Conservation (phyloP, 2,888 invertebrate genomes). For the Cephus nigrinus region DNA sequence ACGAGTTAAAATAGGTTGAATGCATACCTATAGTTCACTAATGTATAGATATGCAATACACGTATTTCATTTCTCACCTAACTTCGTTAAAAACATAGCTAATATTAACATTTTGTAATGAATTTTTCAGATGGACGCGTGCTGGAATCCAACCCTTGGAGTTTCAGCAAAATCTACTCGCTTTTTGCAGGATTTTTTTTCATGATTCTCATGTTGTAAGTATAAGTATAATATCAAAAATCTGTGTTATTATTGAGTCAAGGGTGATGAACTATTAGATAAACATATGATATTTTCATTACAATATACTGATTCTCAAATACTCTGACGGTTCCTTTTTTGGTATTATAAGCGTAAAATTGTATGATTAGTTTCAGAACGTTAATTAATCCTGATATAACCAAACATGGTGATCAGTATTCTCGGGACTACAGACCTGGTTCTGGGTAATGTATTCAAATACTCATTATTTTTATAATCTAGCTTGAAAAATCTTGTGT, state of each 20-base stretch:
- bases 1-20: too few relatives aligned
- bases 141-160: constrained; percentile 34
- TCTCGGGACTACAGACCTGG: constrained; percentile 43
- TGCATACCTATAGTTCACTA: too few relatives aligned
- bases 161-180: constrained; percentile 33
- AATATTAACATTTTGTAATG: not conserved
- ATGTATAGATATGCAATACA: too few relatives aligned
- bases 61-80: too few relatives aligned
- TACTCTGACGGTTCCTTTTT: not conserved
- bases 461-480: not conserved
- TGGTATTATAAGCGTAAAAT: too few relatives aligned
- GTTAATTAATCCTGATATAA: constrained; percentile 38
- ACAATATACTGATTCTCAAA: too few relatives aligned
- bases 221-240: constrained; percentile 7
- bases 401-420: constrained; percentile 30
- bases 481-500: not conserved
- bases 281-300: too few relatives aligned
- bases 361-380: constrained; percentile 44
- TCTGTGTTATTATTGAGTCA: not conserved
- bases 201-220: constrained; percentile 49
- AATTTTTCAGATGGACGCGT: constrained; percentile 39
- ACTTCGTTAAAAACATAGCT: too few relatives aligned
- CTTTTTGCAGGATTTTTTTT: constrained; percentile 40
- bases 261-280: too few relatives aligned
- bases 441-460: constrained; percentile 37